Base-by-base conservation (phyloP, 2,113 vertebrate genomes). In the Phaethon lepturus region DNA sequence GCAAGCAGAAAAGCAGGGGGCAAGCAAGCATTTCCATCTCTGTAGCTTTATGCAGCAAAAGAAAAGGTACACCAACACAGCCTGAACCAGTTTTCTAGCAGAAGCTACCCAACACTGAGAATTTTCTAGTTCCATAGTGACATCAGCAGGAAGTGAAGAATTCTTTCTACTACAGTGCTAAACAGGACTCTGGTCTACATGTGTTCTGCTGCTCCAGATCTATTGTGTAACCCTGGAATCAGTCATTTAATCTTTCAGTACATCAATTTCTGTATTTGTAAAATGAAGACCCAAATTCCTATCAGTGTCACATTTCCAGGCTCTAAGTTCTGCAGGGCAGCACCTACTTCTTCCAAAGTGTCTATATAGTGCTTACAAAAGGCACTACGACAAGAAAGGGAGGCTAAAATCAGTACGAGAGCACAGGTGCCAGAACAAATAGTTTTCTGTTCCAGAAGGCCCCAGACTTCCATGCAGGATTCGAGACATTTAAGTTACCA, bases 381-480 rank as follows among this genome's bases (percentile, higher is more conserved):
- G 40, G 28, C 40, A 33, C 26, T 26, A 8, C 3, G 26, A 49
- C 47, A 62, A 20, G 35, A 88, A 33, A 8, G 11, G 17, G 9
- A 62, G 10, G 10, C 55, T 38, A 55, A 81, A 71, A 49, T 7
- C 23, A 66, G 15, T 1, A 29, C 0, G 0, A 40, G 8, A 63
- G 18, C 38, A 45, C 16, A 69, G 25, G 19, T 1, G 0, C 13
- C 17, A 44, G 8, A 29, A 60, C 33, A 59, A 33, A 31, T 1
- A 22, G 29, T 6, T 40, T 49, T 22, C 17, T n/a, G 22, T 33
- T 69, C 25, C 78, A 89, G 26, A 15, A 31, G 35, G 53, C 29
- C 47, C 23, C 50, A 53, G n/a, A 66, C 18, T 58, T 19, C 40
- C n/a, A 47, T 9, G 5, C 8, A 53, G 14, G 10, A 77, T 77